phyloP scores from a whole-genome alignment of 2,888 invertebrate genomes.

The Xestia sexstrigata region DNA sequence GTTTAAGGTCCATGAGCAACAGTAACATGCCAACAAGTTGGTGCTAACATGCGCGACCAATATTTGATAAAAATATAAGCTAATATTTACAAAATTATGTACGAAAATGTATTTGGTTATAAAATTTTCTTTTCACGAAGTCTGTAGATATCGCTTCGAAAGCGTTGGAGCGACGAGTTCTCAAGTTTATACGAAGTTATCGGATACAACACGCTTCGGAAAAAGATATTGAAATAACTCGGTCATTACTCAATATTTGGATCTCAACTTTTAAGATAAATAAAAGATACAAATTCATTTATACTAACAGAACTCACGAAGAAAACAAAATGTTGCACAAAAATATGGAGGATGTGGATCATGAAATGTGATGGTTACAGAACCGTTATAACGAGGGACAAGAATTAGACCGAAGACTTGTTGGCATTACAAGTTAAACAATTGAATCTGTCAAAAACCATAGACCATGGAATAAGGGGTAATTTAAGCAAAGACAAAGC shows the following conservation, averaged over 20 bases:
- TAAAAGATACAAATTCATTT: constrained; percentile 37
- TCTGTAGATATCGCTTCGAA: constrained; percentile 42
- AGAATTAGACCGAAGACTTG: constrained; percentile 48
- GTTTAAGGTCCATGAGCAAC: constrained; percentile 2
- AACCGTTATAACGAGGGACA: constrained; percentile 20
- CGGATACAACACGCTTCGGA: constrained; percentile 55
- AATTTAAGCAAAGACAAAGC: constrained; percentile 28
- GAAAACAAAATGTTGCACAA: background rate
- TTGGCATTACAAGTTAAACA: constrained; percentile 37
- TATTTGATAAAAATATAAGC: constrained; percentile 12
- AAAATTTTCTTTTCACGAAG: constrained; percentile 41
- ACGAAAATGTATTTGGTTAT: constrained; percentile 49
- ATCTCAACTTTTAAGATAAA: constrained; percentile 40
- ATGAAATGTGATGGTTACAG: background rate
- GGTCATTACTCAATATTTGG: constrained; percentile 48
- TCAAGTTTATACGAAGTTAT: constrained; percentile 57
- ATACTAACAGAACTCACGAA: constrained; percentile 31
- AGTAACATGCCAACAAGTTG: constrained; percentile 9
- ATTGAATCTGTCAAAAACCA: constrained; percentile 33
- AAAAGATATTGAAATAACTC: constrained; percentile 58
- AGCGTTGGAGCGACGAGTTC: constrained; percentile 53
- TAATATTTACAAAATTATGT: constrained; percentile 42
- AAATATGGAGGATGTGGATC: constrained; percentile 10
- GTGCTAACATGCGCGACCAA: constrained; percentile 1
- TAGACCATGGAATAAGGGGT: constrained; percentile 32